Conservation (phyloP, 2,113 vertebrate genomes). For the Dinomys branickii region DNA sequence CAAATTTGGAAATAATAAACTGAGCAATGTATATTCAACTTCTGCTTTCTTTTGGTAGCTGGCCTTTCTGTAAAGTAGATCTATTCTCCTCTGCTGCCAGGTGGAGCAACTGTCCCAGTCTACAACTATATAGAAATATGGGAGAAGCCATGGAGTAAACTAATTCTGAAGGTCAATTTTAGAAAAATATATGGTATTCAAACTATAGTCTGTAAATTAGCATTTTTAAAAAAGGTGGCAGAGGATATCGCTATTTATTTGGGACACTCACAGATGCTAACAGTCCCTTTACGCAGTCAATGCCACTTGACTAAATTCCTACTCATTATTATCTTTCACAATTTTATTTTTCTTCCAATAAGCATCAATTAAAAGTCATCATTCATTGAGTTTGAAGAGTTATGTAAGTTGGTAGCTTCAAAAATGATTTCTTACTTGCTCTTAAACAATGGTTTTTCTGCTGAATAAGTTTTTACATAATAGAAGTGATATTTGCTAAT, state of each 20-base stretch:
- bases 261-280: background rate
- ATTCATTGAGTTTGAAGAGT: background rate
- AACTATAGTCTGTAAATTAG: background rate
- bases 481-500: background rate
- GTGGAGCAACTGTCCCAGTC: background rate
- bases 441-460: background rate
- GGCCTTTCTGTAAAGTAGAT: background rate
- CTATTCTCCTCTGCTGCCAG: background rate
- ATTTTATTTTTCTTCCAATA: background rate
- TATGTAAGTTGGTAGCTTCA: background rate
- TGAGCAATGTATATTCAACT: background rate
- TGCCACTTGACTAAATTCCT: background rate
- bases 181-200: slow-evolving; percentile 6
- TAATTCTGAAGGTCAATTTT: background rate
- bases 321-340: background rate
- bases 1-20: slow-evolving; percentile 23
- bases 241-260: slow-evolving; percentile 13
- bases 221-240: background rate
- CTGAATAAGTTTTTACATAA: background rate
- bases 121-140: background rate
- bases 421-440: background rate
- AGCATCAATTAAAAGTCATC: background rate
- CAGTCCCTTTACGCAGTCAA: background rate
- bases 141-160: background rate
- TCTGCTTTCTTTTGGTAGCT: background rate